A percentile compares a stretch with the other conserved stretches of the same genome.
phyloP scores from a whole-genome alignment of 2,888 invertebrate species.

The Mythimna vitellina region DNA sequence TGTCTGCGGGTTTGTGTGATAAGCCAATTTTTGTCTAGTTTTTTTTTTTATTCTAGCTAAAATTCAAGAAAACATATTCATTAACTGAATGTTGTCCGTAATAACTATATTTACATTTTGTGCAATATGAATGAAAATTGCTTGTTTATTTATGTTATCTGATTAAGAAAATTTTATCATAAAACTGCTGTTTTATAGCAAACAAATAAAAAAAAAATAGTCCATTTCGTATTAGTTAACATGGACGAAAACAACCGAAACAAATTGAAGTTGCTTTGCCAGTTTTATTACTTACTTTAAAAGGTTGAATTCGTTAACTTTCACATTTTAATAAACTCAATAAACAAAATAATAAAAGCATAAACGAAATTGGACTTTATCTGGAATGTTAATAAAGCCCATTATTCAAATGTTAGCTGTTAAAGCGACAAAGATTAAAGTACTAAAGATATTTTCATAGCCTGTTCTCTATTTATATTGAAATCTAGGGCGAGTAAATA shows the following conservation, averaged over 20 bases:
- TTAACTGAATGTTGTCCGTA: too few species aligned
- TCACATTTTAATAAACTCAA: slow-evolving; percentile 13
- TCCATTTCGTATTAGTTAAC: not conserved
- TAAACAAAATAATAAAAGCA: slow-evolving; percentile 1
- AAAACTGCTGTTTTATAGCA: too few species aligned
- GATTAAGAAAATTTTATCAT: too few species aligned
- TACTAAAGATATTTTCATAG: slow-evolving; percentile 46
- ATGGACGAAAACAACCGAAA: not conserved
- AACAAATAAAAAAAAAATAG: too few species aligned
- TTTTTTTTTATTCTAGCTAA: too few species aligned
- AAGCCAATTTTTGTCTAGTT: too few species aligned
- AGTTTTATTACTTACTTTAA: slow-evolving; percentile 4
- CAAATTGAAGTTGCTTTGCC: not conserved
- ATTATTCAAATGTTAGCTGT: slow-evolving; percentile 35
- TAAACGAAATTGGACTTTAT: slow-evolving; percentile 7
- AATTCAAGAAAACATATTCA: too few species aligned
- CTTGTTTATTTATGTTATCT: too few species aligned
- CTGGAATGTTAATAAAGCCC: slow-evolving; percentile 9
- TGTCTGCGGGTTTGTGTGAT: too few species aligned
- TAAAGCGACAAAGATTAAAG: slow-evolving; percentile 46
- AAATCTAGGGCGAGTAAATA: slow-evolving; percentile 51
- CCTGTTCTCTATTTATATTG: slow-evolving; percentile 39
- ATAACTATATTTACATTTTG: too few species aligned
- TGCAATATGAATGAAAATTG: too few species aligned
- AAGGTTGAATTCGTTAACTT: slow-evolving; percentile 11